These are phyloP conservation scores for Drosophila fuyamai DNA, from an alignment of 1,140 invertebrate genomes.

Conservation along the genomic window DNA sequence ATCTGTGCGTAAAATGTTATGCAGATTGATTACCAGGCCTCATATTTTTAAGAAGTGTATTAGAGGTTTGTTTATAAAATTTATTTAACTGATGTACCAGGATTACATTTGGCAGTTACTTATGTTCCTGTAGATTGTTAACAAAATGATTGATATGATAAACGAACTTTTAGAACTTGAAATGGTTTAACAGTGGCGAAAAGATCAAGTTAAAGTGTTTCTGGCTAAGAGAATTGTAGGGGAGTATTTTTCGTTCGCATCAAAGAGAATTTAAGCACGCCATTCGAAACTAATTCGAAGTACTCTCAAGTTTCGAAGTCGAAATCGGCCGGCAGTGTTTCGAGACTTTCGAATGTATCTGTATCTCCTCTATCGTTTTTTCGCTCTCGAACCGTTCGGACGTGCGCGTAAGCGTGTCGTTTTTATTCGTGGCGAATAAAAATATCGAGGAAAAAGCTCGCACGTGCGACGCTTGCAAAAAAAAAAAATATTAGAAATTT, in stretches of 20 bases:
- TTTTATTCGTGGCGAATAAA: constrained; percentile 16
- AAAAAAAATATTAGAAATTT: constrained; percentile 16
- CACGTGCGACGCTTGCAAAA: constrained; percentile 54
- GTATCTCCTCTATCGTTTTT: not conserved
- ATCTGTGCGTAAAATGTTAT: too few relatives aligned
- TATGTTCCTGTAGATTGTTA: too few relatives aligned
- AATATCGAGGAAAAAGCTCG: constrained; percentile 45
- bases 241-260: not conserved
- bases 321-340: constrained; percentile 1
- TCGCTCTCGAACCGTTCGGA: constrained; percentile 8
- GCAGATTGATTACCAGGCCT: too few relatives aligned
- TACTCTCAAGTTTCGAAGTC: not conserved
- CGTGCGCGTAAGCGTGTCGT: not conserved
- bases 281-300: not conserved
- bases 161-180: not conserved
- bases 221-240: not conserved
- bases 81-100: too few relatives aligned
- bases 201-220: not conserved
- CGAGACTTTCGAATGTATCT: not conserved
- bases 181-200: not conserved
- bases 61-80: too few relatives aligned
- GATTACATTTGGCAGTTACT: too few relatives aligned
- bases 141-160: too few relatives aligned
- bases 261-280: not conserved
- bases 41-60: too few relatives aligned